A percentile compares a stretch with the other conserved stretches of the same genome.
Conservation (phyloP, 2,797 vertebrate species). For the Chrosomus eos region DNA sequence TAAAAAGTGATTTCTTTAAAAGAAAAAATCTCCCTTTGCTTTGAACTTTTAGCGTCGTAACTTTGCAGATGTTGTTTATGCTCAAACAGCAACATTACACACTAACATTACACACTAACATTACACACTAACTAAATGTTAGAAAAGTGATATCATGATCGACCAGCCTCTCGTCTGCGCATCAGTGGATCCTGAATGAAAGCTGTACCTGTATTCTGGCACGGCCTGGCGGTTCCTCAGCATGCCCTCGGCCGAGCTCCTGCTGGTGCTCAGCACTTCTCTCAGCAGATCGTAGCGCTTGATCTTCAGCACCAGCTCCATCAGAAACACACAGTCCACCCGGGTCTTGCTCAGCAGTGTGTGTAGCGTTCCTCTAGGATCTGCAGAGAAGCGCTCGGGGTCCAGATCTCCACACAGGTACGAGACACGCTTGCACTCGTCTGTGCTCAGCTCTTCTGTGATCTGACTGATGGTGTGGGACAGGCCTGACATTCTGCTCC, state of each 20-base stretch:
- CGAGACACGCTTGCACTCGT: slow-evolving; percentile 78
- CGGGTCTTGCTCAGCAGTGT: slow-evolving; percentile 67
- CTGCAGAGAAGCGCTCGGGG: slow-evolving; percentile 56
- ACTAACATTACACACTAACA: too few species aligned
- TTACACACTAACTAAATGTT: too few species aligned
- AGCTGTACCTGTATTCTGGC: slow-evolving; percentile 84
- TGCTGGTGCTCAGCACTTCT: slow-evolving; percentile 73
- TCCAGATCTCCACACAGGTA: slow-evolving; percentile 82
- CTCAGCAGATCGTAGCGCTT: slow-evolving; percentile 86
- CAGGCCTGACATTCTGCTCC: slow-evolving; percentile 28
- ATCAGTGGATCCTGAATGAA: neutral
- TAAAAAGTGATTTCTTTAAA: too few species aligned
- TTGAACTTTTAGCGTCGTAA: too few species aligned
- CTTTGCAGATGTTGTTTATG: too few species aligned
- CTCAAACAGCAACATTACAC: too few species aligned
- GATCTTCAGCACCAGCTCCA: slow-evolving; percentile 80
- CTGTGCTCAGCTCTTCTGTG: slow-evolving; percentile 76
- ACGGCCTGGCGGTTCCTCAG: slow-evolving; percentile 69
- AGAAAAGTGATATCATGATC: too few species aligned
- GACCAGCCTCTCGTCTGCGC: too few species aligned
- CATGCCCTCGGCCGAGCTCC: slow-evolving; percentile 69
- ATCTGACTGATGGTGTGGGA: slow-evolving; percentile 75
- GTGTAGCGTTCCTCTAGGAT: slow-evolving; percentile 74
- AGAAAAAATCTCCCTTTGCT: too few species aligned
- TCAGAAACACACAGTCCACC: slow-evolving; percentile 64